Base-by-base conservation (phyloP, 2,797 vertebrate genomes). In the Iguana delicatissima region DNA sequence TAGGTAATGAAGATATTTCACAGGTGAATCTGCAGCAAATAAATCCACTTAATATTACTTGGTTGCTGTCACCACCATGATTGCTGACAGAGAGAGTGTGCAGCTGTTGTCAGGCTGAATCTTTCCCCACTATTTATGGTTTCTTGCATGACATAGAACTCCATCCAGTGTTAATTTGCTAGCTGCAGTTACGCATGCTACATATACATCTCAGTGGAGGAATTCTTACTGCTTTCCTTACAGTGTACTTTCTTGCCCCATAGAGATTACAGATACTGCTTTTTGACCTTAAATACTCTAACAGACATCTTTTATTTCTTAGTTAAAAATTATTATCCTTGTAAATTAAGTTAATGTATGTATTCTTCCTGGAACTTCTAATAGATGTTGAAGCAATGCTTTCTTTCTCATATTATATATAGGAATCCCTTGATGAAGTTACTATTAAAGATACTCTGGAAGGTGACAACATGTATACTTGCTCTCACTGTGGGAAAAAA, bases 391-490 rank as follows among this genome's bases (percentile, higher is more conserved):
- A 32, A 80, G n/a, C 20, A 55, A 35, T 26, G 2, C 0, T 80
- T 77, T 55, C 86, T 74, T 22, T 86, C 90, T 52, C 87, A 90
- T 86, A 2, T 94, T 95, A 24, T 88, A 10, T 20, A 50, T 93
- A 99, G 99, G 99, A 99, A 91, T 99, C 99, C 95, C 98, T 99
- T 95, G 99, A 99, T 92, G 99, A 99, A 97, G 99, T 99, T 94
- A 99, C 99, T 81, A 99, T 99, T 96, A 99, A 99, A 94, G 99
- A 99, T 96, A 99, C 99, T 0, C 96, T 99, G 96, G 99, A 99
- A 97, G 99, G 99, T 46, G 99, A 99, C 97, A 99, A 99, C 97
- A 99, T 99, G 99, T 99, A 99, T 97, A 99, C 99, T 0, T 99
- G 99, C 96, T 99, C 99, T 42, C 99, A 99, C 95, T 99, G 99